Percentiles rank a stretch among this genome's conserved stretches.
Evolutionary conservation across 2,113 vertebrate species (phyloP).

Genomic region (Halcyon malimbica): DNA sequence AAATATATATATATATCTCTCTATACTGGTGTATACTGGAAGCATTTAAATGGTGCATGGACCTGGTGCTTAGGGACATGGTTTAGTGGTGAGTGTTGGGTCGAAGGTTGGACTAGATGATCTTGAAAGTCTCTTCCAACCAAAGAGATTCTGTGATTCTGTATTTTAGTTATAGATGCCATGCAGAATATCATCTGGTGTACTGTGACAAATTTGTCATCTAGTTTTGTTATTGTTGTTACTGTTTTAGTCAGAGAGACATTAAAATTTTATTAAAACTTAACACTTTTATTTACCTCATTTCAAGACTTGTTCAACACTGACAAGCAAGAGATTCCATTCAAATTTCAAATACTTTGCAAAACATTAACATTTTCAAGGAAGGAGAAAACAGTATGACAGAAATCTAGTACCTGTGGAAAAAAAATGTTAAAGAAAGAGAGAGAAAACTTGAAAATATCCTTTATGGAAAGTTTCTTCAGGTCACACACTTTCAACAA

Average conservation of each 20-base stretch:
- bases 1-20: rapidly evolving
- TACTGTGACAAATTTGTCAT: neutral
- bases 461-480: neutral
- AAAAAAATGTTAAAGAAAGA: neutral
- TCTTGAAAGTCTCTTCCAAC: too few species aligned
- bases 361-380: neutral
- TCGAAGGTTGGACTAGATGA: too few species aligned
- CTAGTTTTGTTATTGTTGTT: neutral
- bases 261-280: neutral
- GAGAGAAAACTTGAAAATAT: neutral
- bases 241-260: neutral
- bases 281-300: neutral
- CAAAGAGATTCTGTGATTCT: too few species aligned
- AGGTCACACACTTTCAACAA: neutral
- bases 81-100: too few species aligned
- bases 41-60: too few species aligned
- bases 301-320: neutral
- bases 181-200: neutral
- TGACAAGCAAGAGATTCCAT: neutral
- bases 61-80: too few species aligned
- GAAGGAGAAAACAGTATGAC: neutral
- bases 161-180: neutral
- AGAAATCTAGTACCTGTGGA: neutral
- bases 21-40: neutral
- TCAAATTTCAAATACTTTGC: neutral